Conservation (phyloP, 2,797 vertebrate species). For the Phalloptychus januarius region DNA sequence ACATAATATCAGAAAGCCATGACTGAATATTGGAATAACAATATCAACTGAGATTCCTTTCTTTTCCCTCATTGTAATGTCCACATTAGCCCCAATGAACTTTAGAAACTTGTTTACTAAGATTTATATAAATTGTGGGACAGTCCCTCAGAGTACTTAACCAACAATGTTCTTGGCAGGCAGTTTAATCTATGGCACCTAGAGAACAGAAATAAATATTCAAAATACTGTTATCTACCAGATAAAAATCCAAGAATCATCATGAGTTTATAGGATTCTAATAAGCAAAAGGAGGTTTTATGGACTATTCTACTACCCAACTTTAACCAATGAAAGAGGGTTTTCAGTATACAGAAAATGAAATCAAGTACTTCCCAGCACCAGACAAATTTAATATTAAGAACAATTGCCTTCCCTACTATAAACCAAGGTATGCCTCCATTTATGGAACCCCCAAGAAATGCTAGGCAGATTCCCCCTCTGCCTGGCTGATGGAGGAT, state of each 20-base stretch:
- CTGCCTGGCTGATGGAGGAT: background rate
- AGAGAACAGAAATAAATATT: background rate
- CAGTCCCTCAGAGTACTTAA: too few relatives aligned
- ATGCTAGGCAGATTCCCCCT: background rate
- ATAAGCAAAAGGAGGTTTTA: background rate
- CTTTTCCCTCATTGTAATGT: background rate
- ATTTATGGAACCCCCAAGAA: background rate
- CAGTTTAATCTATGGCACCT: background rate
- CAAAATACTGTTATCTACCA: background rate
- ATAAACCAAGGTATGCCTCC: background rate
- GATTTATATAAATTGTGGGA: background rate
- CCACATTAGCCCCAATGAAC: too few relatives aligned
- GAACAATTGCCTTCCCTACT: background rate
- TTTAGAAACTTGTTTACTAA: background rate
- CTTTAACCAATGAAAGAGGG: background rate
- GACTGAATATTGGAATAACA: background rate
- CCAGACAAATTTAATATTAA: background rate
- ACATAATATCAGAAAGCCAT: background rate
- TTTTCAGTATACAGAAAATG: background rate
- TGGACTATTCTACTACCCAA: background rate
- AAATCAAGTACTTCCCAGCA: background rate
- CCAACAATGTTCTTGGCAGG: background rate
- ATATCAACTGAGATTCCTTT: background rate
- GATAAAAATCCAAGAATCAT: background rate
- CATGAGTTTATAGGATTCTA: background rate